phyloP scores from a whole-genome alignment of 2,797 vertebrate genomes.

The Sciurus vulgaris region DNA sequence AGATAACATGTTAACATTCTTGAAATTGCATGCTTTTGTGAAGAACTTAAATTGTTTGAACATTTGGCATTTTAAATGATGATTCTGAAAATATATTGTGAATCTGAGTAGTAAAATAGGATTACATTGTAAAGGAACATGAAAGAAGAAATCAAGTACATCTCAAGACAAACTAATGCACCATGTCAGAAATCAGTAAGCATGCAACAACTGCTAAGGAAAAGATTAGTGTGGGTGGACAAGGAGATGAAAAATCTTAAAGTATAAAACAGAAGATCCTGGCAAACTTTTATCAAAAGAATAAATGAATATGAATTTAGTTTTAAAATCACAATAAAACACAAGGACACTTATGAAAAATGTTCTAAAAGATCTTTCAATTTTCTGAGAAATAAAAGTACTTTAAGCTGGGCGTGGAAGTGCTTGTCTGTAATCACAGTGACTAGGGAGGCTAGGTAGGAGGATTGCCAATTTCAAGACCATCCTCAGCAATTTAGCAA shows the following conservation, averaged over 20 bases:
- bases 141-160: not conserved
- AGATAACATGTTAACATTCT: constrained; percentile 55
- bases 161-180: not conserved
- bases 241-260: not conserved
- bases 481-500: no score
- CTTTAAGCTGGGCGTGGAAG: not conserved
- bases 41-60: constrained; percentile 57
- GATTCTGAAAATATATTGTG: constrained; percentile 53
- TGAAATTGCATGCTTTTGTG: constrained; percentile 4
- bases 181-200: not conserved
- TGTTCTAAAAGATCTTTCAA: constrained; percentile 22
- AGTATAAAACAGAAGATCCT: constrained; percentile 24
- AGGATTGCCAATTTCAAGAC: no score
- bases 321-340: constrained; percentile 35
- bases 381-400: constrained; percentile 65
- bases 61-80: constrained; percentile 42
- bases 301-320: constrained; percentile 66
- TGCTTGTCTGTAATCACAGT: no score
- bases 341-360: constrained; percentile 10
- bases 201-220: not conserved
- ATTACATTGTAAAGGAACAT: not conserved
- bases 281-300: constrained; percentile 59
- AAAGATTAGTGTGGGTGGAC: constrained; percentile 47
- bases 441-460: no score
- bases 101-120: constrained; percentile 10